Percentiles rank a stretch among this genome's conserved stretches.
phyloP scores from a whole-genome alignment of 2,797 vertebrate species.

The Lophius americanus region DNA sequence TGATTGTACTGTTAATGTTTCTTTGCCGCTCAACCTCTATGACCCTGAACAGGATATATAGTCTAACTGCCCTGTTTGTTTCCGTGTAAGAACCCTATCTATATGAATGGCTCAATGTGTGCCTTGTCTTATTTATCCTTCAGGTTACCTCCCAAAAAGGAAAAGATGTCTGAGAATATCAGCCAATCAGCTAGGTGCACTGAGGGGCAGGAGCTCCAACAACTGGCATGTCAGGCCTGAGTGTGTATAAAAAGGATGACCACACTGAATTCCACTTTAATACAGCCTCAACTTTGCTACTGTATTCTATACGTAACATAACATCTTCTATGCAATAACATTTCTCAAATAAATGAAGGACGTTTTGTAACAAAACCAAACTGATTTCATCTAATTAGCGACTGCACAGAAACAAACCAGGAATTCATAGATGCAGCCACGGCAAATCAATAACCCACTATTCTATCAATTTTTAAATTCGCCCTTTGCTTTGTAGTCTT shows the following conservation, averaged over 20 bases:
- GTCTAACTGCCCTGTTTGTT: neutral
- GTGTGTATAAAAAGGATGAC: neutral
- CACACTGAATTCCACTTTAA: neutral
- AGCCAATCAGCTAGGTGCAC: constrained; percentile 42
- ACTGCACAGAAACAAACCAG: constrained; percentile 26
- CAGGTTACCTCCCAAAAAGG: constrained; percentile 47
- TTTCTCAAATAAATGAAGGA: constrained; percentile 18
- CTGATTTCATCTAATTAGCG: constrained; percentile 5
- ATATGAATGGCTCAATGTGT: neutral
- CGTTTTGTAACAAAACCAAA: constrained; percentile 43
- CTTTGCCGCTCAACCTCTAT: neutral
- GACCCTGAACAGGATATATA: constrained; percentile 1
- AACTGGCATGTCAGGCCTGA: constrained; percentile 47
- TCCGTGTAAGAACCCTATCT: constrained; percentile 5
- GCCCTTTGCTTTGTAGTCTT: constrained; percentile 3
- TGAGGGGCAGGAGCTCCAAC: constrained; percentile 60
- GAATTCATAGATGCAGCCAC: constrained; percentile 21
- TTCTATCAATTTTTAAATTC: constrained; percentile 16
- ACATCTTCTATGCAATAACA: constrained; percentile 35
- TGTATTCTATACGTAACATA: neutral
- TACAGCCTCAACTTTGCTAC: neutral
- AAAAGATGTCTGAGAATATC: constrained; percentile 38
- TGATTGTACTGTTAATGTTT: neutral
- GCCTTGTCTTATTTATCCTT: constrained; percentile 26
- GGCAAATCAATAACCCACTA: constrained; percentile 16